Evolutionary conservation across 53 echinoderm and acorn worm genomes (phyloP).

Genomic region (Holothuria leucospilota): DNA sequence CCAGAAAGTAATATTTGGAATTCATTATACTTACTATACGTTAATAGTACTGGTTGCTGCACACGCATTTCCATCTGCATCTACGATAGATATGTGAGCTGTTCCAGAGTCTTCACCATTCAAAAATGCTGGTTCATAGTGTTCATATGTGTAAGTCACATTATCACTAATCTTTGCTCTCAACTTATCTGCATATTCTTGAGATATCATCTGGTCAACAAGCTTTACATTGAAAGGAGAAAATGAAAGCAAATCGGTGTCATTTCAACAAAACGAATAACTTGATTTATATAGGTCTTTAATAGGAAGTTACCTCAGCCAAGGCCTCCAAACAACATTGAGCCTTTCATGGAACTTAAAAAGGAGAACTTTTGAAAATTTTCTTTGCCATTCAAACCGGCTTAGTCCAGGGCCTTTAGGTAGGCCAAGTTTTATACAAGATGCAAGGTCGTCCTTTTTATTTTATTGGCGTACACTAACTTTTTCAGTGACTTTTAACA

Average conservation of each 20-base stretch:
- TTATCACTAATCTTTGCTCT: conserved; percentile 71
- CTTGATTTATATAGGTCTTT: no score
- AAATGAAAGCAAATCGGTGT: not conserved
- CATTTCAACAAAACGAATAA: not conserved
- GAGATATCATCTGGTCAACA: conserved; percentile 73
- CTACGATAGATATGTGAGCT: conserved; percentile 76
- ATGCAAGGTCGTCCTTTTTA: no score
- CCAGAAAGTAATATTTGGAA: no score
- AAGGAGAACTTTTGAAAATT: no score
- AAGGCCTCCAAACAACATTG: no score
- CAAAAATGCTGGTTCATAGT: conserved; percentile 74
- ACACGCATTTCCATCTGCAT: conserved; percentile 82
- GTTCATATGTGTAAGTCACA: conserved; percentile 66
- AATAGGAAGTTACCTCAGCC: no score
- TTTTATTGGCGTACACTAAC: no score
- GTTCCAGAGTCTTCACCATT: conserved; percentile 74
- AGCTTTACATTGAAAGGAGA: conserved; percentile 47
- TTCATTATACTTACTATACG: conserved; percentile 62
- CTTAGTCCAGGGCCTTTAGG: no score
- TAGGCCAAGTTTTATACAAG: no score
- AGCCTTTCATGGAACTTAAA: no score
- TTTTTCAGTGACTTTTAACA: no score
- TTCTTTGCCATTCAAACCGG: no score
- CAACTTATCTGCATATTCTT: conserved; percentile 61
- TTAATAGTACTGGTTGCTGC: conserved; percentile 86